Evolutionary conservation across 1,140 invertebrate genomes (phyloP), one percentile per base, ranked within the genome.

Genomic region (Monomorium pharaonis): DNA sequence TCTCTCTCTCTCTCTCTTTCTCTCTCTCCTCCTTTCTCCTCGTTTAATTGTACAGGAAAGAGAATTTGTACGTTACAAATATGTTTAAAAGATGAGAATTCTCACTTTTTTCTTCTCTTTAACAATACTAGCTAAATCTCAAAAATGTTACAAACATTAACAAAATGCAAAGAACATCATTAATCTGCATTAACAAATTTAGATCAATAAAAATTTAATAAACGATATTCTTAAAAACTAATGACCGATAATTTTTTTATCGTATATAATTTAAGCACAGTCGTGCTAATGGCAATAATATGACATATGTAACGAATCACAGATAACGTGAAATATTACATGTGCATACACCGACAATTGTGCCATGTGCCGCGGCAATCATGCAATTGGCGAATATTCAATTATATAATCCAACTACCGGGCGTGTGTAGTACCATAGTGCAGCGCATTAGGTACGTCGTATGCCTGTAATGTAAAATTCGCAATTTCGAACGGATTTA

Each of bases 301-400:
- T 16, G n/a, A 37, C 62, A 63, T 86, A 89, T 75, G 72, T 67
- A 67, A 70, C 77, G 44, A 83, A 83, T 33, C 54, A 47, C 60
- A 21, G 60, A 86, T 89, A 81, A 86, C 70, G 63, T 86, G 24
- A 81, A 81, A 60, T 67, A 77, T 89, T 77, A 63, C 69, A 84
- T 58, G 58, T 65, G 56, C 51, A 74, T 67, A 69, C 62, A 67
- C 21, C 90, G 90, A 93, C 91, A 91, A 92, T 92, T 92, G 93
- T 93, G 92, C 91, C 93, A 93, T 93, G 93, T 93, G 93, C 91
- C 90, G 91, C 85, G 83, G 92, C 93, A 94, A 94, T 95, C 93
- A 94, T 92, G 85, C 92, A 94, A 95, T 95, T 95, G 93, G 91
- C 89, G 94, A 95, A 94, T 94, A 95, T 95, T 94, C 94, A 95